Conservation (phyloP, 2,888 invertebrate species). For the Pantelozetes paolii region DNA sequence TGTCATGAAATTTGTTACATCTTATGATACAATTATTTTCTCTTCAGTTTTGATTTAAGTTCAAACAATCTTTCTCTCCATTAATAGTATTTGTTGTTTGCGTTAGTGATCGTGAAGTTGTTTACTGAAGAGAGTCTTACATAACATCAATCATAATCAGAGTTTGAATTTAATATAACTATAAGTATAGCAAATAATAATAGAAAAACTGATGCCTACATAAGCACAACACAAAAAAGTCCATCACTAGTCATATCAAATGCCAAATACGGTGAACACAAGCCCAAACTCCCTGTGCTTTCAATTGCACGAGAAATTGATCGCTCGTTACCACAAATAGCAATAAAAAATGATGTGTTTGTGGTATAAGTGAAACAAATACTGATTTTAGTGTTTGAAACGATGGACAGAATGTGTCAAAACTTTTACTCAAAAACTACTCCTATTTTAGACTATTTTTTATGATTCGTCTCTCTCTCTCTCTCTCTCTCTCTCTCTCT, state of each 20-base stretch:
- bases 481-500: too few species aligned
- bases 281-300: background rate
- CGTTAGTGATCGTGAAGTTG: slow-evolving; percentile 14
- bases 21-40: background rate
- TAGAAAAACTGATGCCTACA: slow-evolving; percentile 11
- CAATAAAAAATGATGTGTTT: background rate
- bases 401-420: background rate
- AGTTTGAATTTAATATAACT: background rate
- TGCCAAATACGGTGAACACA: background rate
- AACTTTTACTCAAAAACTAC: background rate
- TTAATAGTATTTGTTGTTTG: background rate
- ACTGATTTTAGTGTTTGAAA: background rate
- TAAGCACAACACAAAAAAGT: background rate
- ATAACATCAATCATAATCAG: slow-evolving; percentile 22
- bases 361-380: slow-evolving; percentile 30
- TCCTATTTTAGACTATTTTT: background rate
- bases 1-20: slow-evolving; percentile 5
- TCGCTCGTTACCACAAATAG: background rate
- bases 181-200: slow-evolving; percentile 10
- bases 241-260: slow-evolving; percentile 9
- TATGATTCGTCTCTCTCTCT: background rate
- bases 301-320: background rate
- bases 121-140: slow-evolving; percentile 4
- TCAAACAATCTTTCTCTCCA: background rate
- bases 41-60: background rate